A percentile compares a stretch with the other conserved stretches of the same genome.
These are phyloP conservation scores for Rhabdomys dilectus DNA, from an alignment of 2,113 vertebrate genomes.

Conservation along the genomic window DNA sequence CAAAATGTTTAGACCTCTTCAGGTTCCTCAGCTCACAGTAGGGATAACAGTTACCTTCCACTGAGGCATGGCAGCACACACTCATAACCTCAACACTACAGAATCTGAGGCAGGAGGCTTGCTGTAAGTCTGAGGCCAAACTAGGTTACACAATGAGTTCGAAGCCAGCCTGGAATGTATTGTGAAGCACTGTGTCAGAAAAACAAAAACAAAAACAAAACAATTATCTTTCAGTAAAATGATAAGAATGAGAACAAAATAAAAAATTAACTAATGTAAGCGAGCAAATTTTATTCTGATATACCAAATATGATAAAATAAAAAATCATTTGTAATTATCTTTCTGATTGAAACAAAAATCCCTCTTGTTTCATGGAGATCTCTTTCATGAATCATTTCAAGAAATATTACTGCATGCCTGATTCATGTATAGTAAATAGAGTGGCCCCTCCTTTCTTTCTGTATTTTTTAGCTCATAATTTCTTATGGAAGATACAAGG, in stretches of 20 bases:
- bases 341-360: neutral
- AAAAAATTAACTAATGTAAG: neutral
- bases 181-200: neutral
- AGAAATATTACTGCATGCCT: constrained; percentile 19
- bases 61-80: no score
- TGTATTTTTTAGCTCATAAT: neutral
- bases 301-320: neutral
- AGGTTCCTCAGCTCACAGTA: constrained; percentile 23
- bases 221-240: neutral
- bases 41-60: neutral
- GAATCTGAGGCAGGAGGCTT: no score
- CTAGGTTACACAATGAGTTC: neutral
- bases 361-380: neutral
- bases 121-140: neutral
- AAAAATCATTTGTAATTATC: neutral
- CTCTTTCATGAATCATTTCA: constrained; percentile 6
- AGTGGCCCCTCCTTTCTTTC: neutral
- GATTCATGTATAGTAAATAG: neutral
- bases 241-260: neutral
- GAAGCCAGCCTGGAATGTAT: no score
- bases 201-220: neutral
- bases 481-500: neutral
- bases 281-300: constrained; percentile 1
- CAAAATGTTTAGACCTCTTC: neutral
- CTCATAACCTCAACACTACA: neutral